Evolutionary conservation across 2,888 invertebrate species (phyloP), one percentile per base, ranked within the genome.

Genomic region (Tridacna gigas): DNA sequence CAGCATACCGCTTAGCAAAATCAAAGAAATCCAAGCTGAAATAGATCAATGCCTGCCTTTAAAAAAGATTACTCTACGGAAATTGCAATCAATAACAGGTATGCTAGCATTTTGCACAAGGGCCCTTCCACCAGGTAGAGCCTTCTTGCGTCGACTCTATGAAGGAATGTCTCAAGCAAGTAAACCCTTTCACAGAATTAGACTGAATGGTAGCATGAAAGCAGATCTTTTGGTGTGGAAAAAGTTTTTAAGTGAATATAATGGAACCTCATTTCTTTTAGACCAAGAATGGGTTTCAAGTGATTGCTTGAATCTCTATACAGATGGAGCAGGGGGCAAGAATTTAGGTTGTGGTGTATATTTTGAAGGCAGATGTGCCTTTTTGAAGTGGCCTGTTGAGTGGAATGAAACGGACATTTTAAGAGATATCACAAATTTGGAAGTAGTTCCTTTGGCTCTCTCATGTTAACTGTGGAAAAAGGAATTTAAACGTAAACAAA

Each of bases 21-120:
- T 84, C 9, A 20, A 73, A 18, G 76, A 81, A 15, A 66, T 84
- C 15, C 18, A 45, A 45, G 22, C 20, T 25, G 18, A 7, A 22
- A 7, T 80, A 3, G 66, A 80, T 20, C 0, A 67, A 0, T n/a
- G 78, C 28, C 37, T 84, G 26, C 22, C 48, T 9, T 66, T 63
- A 37, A 37, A 69, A n/a, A 63, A 48, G 9, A 45, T 48, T 81
- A 0, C 15, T 56, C 20, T 15, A 5, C 45, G 45, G 12, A 80
- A 79, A 61, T 77, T 83, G 83, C 79, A 83, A 47, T 48, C 48
- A n/a, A n/a, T 83, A 28, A 83, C 79, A 65, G 83, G 83, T 15
- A n/a, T 47, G 18, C 25, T 83, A 51, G 56, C 79, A 22, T 83
- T 79, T 77, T 79, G 75, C 45, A 79, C 76, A 28, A 63, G 77